These are phyloP conservation scores for Hypolimnas misippus DNA, from an alignment of 2,888 invertebrate genomes.

Conservation along the genomic window DNA sequence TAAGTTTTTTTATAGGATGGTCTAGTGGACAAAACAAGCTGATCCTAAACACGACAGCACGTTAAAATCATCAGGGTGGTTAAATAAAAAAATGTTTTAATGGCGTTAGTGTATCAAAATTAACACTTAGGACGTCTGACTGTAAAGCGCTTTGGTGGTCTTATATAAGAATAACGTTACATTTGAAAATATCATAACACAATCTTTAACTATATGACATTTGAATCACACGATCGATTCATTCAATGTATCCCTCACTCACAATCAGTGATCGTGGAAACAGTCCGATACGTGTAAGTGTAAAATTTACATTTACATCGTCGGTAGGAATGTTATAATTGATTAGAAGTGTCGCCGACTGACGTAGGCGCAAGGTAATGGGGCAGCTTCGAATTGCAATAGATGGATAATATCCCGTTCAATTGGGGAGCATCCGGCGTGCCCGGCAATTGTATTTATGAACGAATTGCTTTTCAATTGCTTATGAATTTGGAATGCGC, in stretches of 20 bases:
- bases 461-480: slow-evolving; percentile 65
- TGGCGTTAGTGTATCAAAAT: too few relatives aligned
- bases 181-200: too few relatives aligned
- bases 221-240: neutral
- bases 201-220: too few relatives aligned
- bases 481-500: slow-evolving; percentile 44
- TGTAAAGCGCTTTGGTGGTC: too few relatives aligned
- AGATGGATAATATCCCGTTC: slow-evolving; percentile 64
- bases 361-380: slow-evolving; percentile 50
- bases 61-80: too few relatives aligned
- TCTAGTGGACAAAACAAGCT: too few relatives aligned
- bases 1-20: too few relatives aligned
- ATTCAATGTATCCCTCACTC: too few relatives aligned
- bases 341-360: slow-evolving; percentile 42
- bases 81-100: too few relatives aligned
- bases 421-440: slow-evolving; percentile 64
- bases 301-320: neutral
- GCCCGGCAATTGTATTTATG: slow-evolving; percentile 62
- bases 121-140: too few relatives aligned
- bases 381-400: slow-evolving; percentile 46
- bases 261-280: neutral
- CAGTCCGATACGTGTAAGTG: slow-evolving; percentile 19
- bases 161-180: too few relatives aligned
- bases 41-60: too few relatives aligned
- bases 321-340: slow-evolving; percentile 34